These are phyloP conservation scores for Gryllus longicercus DNA, from an alignment of 2,888 invertebrate genomes.

Conservation along the genomic window DNA sequence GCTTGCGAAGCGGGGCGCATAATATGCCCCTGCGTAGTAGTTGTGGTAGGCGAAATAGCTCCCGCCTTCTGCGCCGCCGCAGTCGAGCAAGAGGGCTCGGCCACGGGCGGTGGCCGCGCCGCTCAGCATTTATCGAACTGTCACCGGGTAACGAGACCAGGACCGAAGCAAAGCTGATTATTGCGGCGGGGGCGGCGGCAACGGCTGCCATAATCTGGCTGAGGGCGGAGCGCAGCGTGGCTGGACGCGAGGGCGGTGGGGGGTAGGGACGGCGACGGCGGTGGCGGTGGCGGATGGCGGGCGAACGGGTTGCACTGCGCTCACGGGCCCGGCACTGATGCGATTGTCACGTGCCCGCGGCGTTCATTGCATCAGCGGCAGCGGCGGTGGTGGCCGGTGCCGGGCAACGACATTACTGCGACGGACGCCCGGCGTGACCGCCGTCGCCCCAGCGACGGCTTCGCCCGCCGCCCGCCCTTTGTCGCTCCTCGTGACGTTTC, in stretches of 20 bases:
- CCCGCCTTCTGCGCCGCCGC: too few species aligned
- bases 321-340: background rate
- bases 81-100: too few species aligned
- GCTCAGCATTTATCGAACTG: background rate
- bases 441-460: too few species aligned
- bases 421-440: background rate
- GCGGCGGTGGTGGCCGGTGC: background rate
- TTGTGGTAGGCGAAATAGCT: too few species aligned
- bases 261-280: background rate
- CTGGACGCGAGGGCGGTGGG: background rate
- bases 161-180: slow-evolving; percentile 9
- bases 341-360: slow-evolving; percentile 17
- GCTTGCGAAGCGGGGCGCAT: too few species aligned
- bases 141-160: slow-evolving; percentile 17
- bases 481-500: too few species aligned
- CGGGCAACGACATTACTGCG: background rate
- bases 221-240: background rate
- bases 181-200: background rate
- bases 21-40: too few species aligned
- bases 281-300: background rate
- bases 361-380: background rate
- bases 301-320: background rate
- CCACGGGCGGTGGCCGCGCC: background rate
- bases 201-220: background rate
- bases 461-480: too few species aligned